phyloP scores from a whole-genome alignment of 2,888 invertebrate genomes.

The Operophtera brumata region DNA sequence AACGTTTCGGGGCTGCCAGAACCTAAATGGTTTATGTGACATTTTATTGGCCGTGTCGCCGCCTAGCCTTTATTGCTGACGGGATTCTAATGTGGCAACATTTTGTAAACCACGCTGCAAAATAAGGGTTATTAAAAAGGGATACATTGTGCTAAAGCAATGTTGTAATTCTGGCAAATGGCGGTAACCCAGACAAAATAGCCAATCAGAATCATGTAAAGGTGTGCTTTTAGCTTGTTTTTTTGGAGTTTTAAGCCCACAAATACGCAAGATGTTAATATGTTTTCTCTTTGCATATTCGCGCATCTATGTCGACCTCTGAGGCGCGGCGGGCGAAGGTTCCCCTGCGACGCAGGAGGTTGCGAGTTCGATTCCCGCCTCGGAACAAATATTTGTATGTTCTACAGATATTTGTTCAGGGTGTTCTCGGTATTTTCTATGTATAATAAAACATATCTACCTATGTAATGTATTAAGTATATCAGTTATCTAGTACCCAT shows the following conservation, averaged over 20 bases:
- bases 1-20: slow-evolving; percentile 42
- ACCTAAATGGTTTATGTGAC: slow-evolving; percentile 54
- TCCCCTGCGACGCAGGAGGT: too few species aligned
- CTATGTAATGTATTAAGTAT: too few species aligned
- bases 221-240: not conserved
- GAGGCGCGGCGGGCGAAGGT: too few species aligned
- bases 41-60: slow-evolving; percentile 53
- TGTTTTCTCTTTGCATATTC: too few species aligned
- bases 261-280: too few species aligned
- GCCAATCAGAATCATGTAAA: not conserved
- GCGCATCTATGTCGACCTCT: too few species aligned
- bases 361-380: too few species aligned
- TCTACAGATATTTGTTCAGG: too few species aligned
- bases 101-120: slow-evolving; percentile 27
- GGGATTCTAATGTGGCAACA: slow-evolving; percentile 38
- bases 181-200: not conserved
- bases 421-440: too few species aligned
- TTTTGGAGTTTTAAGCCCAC: not conserved
- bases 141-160: slow-evolving; percentile 5
- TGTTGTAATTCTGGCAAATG: slow-evolving; percentile 1
- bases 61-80: slow-evolving; percentile 44
- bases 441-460: too few species aligned
- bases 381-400: too few species aligned
- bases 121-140: slow-evolving; percentile 36
- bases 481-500: too few species aligned